phyloP scores from a whole-genome alignment of 2,113 vertebrate genomes.

The Clarias batrachus region DNA sequence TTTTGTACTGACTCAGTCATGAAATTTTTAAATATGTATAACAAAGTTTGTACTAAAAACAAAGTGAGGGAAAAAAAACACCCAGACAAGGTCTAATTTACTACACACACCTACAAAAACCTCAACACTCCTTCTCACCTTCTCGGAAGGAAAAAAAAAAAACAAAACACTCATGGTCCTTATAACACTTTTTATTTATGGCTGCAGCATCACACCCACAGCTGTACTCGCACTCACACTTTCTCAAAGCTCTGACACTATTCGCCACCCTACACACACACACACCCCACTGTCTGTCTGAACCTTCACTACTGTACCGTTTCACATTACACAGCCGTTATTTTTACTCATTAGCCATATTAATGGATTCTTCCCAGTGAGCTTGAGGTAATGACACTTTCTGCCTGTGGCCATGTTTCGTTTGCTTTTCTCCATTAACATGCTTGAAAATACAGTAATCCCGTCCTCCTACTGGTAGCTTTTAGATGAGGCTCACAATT shows the following conservation, averaged over 20 bases:
- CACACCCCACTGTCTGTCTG: not conserved
- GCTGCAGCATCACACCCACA: constrained; percentile 7
- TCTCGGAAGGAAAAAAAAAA: not conserved
- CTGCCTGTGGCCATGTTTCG: not conserved
- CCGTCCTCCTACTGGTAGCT: too few relatives aligned
- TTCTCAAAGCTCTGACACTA: not conserved
- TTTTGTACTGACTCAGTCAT: too few relatives aligned
- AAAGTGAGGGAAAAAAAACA: too few relatives aligned
- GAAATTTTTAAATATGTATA: too few relatives aligned
- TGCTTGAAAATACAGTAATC: not conserved
- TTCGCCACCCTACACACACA: not conserved
- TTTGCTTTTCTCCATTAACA: not conserved
- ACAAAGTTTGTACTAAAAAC: too few relatives aligned
- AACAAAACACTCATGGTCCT: not conserved
- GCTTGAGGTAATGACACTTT: not conserved
- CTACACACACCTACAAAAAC: constrained; percentile 1
- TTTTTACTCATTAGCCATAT: not conserved
- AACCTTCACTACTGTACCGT: constrained; percentile 4
- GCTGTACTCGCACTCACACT: not conserved
- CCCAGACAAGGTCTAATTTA: not conserved
- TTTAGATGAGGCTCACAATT: not conserved
- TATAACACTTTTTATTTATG: constrained; percentile 13
- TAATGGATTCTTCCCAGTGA: not conserved
- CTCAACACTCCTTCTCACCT: not conserved
- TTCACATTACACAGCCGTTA: not conserved